Evolutionary conservation across 1,140 invertebrate species (phyloP).

Genomic region (Drosophila bipectinata): DNA sequence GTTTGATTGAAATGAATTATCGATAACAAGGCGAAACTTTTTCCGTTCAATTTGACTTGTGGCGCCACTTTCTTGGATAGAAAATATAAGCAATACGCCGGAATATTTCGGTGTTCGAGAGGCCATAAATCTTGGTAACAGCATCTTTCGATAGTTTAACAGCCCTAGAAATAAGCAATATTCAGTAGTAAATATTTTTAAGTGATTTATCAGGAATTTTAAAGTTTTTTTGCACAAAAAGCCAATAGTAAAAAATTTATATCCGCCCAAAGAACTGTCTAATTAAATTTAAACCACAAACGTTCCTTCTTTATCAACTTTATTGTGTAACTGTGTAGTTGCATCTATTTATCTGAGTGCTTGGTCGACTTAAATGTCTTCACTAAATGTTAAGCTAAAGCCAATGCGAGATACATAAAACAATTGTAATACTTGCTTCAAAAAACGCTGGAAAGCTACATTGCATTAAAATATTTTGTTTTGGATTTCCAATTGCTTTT

Average conservation of each 20-base stretch:
- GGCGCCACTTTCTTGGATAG: not conserved
- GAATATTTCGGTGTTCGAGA: not conserved
- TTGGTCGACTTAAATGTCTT: constrained; percentile 51
- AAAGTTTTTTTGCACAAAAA: too few species aligned
- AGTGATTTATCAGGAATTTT: too few species aligned
- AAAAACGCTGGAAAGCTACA: constrained; percentile 47
- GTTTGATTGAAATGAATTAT: not conserved
- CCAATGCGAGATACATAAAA: constrained; percentile 51
- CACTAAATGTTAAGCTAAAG: constrained; percentile 59
- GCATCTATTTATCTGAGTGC: constrained; percentile 65
- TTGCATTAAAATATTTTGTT: constrained; percentile 42
- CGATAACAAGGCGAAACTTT: not conserved
- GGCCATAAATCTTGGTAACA: not conserved
- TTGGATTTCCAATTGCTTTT: constrained; percentile 54
- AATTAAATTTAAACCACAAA: not conserved
- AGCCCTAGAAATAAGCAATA: not conserved
- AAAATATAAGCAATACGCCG: not conserved
- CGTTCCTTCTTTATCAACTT: constrained; percentile 48
- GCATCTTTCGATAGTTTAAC: constrained; percentile 17
- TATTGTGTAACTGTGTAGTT: constrained; percentile 67
- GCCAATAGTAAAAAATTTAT: too few species aligned
- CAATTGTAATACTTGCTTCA: constrained; percentile 40
- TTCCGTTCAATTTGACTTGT: not conserved
- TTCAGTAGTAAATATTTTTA: too few species aligned
- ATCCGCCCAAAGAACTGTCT: not conserved